Percentiles rank a stretch among this genome's conserved stretches.
These are phyloP conservation scores for Nothura maculosa DNA, from an alignment of 2,797 vertebrate species.

Conservation along the genomic window DNA sequence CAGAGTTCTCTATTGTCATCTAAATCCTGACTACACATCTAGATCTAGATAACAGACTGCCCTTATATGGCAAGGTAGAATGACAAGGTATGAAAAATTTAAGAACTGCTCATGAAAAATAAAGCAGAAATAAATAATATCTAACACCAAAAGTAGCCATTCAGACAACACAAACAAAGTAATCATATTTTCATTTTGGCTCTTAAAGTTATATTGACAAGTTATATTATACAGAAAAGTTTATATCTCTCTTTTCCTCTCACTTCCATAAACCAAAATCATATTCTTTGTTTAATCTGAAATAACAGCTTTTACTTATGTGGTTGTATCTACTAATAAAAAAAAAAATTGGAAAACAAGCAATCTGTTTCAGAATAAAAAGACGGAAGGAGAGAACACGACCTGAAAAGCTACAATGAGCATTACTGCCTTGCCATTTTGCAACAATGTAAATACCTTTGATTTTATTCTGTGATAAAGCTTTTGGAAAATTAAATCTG, in stretches of 20 bases:
- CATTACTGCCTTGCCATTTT: not conserved
- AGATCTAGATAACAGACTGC: not conserved
- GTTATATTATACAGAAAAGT: conserved; percentile 4
- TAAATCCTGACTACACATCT: not conserved
- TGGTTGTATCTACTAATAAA: not conserved
- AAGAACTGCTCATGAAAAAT: not conserved
- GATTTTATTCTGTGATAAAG: not conserved
- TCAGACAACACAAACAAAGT: not conserved
- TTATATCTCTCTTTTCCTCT: conserved; percentile 20
- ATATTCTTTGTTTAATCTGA: not conserved
- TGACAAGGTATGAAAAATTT: not conserved
- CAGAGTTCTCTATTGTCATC: not conserved
- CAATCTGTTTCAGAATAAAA: conserved; percentile 24
- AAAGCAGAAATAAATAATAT: not conserved
- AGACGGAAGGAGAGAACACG: not conserved
- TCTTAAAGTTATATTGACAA: not conserved
- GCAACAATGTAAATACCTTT: not conserved
- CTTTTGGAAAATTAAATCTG: not conserved
- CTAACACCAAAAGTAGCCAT: not conserved
- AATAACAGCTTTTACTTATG: conserved; percentile 6
- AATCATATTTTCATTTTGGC: conserved; percentile 17
- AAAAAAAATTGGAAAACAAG: not conserved
- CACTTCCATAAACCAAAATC: not conserved
- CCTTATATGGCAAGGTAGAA: not conserved
- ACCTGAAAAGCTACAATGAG: not conserved